Evolutionary conservation across 2,888 invertebrate genomes (phyloP), one percentile per base, ranked within the genome.

Genomic region (Luperina nickerlii): DNA sequence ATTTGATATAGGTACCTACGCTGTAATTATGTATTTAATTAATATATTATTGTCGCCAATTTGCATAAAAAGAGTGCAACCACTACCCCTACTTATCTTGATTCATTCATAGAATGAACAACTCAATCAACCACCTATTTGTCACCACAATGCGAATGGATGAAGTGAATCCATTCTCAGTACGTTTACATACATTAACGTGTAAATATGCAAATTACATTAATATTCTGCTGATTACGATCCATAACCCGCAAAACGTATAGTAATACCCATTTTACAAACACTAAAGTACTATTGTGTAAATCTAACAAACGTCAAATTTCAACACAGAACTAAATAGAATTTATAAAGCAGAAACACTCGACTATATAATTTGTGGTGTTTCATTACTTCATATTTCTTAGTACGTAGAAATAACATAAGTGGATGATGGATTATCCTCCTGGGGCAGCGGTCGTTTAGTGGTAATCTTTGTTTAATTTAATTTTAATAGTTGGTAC

Each of bases 391-490:
- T 92, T 94, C 91, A 94, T 95, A 94, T 93, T 94, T 95, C 94
- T 93, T 91, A 87, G 88, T 89, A 88, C 89, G 86, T 89, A 90
- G 81, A 88, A 90, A 89, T 84, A 88, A 89, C 89, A 83, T 90
- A 91, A 93, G 92, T 92, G 92, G 90, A 90, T 94, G 93, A 95
- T 94, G 93, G 93, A 95, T 94, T 92, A 91, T 89, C 88, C 88
- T 83, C 88, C 83, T 51, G 86, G 62, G 88, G 84, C 90, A 81
- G 87, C 88, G 88, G 90, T 89, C 94, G 92, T 93, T 95, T 94
- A 94, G 92, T 87, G 86, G 91, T 94, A 94, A 94, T 94, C 94
- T 94, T 92, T 94, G 94, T 94, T 95, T 96, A 95, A 95, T 95
- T 95, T 94, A 94, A 95, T 95, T 96, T 96, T 96, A 95, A 96